Percentiles rank a stretch among this genome's conserved stretches.
Conservation (phyloP, 2,797 vertebrate species). For the Sciaenops ocellatus region DNA sequence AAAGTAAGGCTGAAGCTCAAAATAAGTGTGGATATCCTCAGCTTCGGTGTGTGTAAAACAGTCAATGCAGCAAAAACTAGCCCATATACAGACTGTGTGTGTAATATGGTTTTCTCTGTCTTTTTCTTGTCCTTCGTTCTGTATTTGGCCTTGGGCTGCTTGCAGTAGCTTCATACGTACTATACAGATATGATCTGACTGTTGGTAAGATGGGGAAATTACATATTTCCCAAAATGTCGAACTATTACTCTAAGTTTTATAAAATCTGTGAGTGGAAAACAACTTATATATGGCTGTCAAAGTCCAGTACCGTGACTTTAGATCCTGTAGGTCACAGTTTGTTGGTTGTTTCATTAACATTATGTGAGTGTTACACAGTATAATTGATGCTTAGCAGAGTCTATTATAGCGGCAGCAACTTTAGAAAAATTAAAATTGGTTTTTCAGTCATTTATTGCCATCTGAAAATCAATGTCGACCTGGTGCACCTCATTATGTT, state of each 20-base stretch:
- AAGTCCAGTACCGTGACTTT: not conserved
- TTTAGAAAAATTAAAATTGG: not conserved
- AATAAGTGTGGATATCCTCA: too few species aligned
- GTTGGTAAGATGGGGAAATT: not conserved
- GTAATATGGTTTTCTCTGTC: too few species aligned
- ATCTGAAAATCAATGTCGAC: constrained; percentile 30
- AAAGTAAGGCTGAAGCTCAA: too few species aligned
- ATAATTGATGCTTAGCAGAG: not conserved
- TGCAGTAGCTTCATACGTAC: not conserved
- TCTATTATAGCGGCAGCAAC: not conserved
- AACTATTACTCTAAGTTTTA: not conserved
- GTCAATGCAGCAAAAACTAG: too few species aligned
- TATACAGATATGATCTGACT: not conserved
- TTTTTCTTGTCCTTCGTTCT: too few species aligned
- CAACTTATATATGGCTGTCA: not conserved
- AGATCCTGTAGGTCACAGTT: not conserved
- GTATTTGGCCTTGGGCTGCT: too few species aligned
- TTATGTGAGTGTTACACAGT: not conserved
- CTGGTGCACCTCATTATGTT: constrained; percentile 18
- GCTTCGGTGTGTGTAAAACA: too few species aligned
- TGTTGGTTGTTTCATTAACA: constrained; percentile 1
- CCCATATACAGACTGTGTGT: too few species aligned
- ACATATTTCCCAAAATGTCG: not conserved
- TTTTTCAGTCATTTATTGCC: constrained; percentile 21
- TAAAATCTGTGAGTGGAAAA: not conserved